Base-by-base conservation (phyloP, 1,140 invertebrate species). In the Medauroidea extradentata region DNA sequence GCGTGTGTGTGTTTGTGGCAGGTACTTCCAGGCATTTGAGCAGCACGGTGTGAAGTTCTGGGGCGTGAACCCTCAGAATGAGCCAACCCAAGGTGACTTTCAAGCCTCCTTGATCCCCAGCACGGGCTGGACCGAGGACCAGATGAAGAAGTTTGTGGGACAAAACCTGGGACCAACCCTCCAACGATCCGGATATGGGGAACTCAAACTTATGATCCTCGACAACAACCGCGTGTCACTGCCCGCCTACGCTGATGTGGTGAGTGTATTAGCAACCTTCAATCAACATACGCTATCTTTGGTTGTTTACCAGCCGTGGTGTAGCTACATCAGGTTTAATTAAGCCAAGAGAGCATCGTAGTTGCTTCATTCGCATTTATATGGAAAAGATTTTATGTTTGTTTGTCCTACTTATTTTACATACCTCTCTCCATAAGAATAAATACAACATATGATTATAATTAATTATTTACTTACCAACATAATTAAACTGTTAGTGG, bases 21-120 rank as follows among this genome's bases (percentile, higher is more conserved):
- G 82, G 69, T 88, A 87, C 73, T 68, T 87, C 3, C 67, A 84
- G 58, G 79, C 72, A 25, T 87, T 87, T 67, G 68, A 75, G 62
- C 71, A 73, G 3, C 58, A 79, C 21, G 79, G 76, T 19, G 68
- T 86, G 34, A 58, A 72, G 8, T 73, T 87, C 48, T 87, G 84
- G 84, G 85, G 79, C 18, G 24, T 88, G 4, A 87, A 85, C 2
- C 73, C 79, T 2, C 81, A 83, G 62, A 71, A 71, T 52, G 69
- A 71, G 53, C 69, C 69, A 3, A 34, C 5, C 29, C 29, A 34
- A 11, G 29, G 29, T 11, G 5, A 34, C 5, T 7, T 4, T 4
- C 4, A 4, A 34, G 70, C 8, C 83, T 79, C 60, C 60, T 70
- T 5, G 83, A 83, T 67, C 83, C 87, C 65, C 74, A 73, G 14